Evolutionary conservation across 1,140 invertebrate species (phyloP), one percentile per base, ranked within the genome.

Genomic region (Acarapis woodi): DNA sequence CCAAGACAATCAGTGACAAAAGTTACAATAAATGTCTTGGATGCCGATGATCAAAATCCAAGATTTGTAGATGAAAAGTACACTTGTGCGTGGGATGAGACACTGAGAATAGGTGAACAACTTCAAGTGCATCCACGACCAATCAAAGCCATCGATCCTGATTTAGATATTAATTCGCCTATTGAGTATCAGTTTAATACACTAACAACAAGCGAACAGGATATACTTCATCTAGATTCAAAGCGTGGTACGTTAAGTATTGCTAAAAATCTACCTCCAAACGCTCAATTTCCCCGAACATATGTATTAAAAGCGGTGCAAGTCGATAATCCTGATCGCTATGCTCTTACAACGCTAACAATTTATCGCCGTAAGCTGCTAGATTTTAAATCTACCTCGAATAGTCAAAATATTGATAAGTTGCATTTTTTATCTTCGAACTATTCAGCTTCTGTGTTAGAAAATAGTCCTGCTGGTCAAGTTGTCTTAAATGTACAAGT

Each of bases 31-130:
- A 66, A 75, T 38, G 69, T 85, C 3, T 66, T 76, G 4, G 80
- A 88, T 54, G 76, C 78, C 0, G 80, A 88, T 49, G 79, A 88
- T 57, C 79, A 85, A 57, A 85, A 85, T 60, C 79, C 79, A 3
- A 46, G 50, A 31, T 85, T 82, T 55, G 46, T 63, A 2, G 63
- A 70, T 35, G 70, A 79, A 28, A 64, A 71, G 44, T 87, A 85
- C 51, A 66, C 62, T 18, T 65, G 71, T 0, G 54, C 63, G 14
- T 46, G 83, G 35, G 71, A 71, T 0, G 62, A 69, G 37, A 52
- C 62, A 12, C 59, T 65, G 1, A 52, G 56, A 46, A 53, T 62
- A 49, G 73, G 65, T 67, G 67, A 31, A 62, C 63, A 21, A 3
- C 50, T 75, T 22, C 56, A 53, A 23, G 56, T 69, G 21, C 54